These are phyloP conservation scores for Caenorhabditis imperialis DNA, from an alignment of 2,888 invertebrate genomes.

Conservation along the genomic window DNA sequence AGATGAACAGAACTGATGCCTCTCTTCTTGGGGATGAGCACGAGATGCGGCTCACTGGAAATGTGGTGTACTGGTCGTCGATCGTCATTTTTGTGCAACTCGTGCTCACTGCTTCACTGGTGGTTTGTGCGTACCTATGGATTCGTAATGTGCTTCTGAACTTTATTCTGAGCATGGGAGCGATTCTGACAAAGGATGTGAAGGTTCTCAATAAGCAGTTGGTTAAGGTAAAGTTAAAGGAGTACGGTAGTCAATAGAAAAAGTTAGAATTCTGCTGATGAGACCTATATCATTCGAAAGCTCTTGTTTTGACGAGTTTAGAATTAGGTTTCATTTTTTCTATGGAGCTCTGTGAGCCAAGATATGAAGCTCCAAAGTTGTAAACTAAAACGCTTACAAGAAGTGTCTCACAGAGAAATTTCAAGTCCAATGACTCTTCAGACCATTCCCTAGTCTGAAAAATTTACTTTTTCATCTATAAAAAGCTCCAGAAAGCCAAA, in stretches of 20 bases:
- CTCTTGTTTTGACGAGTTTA: too few species aligned
- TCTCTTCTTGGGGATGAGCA: not conserved
- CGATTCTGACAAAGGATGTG: conserved; percentile 19
- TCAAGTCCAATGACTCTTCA: not conserved
- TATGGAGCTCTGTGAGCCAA: too few species aligned
- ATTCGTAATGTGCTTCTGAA: conserved; percentile 38
- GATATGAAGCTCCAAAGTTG: too few species aligned
- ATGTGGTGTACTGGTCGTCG: conserved; percentile 30
- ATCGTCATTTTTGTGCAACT: conserved; percentile 33
- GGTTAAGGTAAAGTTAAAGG: conserved; percentile 23
- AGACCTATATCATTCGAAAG: too few species aligned
- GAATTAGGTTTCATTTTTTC: too few species aligned
- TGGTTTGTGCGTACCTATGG: conserved; percentile 29
- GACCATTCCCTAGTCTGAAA: not conserved
- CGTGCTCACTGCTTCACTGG: conserved; percentile 26
- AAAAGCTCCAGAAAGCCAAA: too few species aligned
- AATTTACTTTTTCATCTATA: not conserved
- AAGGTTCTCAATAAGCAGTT: conserved; percentile 39
- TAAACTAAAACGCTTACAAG: too few species aligned
- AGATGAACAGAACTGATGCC: not conserved
- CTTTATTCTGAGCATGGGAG: conserved; percentile 39
- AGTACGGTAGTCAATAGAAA: too few species aligned
- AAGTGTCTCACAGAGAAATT: too few species aligned
- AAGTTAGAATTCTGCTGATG: too few species aligned
- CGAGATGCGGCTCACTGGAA: conserved; percentile 23